phyloP scores from a whole-genome alignment of 1,140 invertebrate species.

The Formica selysi region DNA sequence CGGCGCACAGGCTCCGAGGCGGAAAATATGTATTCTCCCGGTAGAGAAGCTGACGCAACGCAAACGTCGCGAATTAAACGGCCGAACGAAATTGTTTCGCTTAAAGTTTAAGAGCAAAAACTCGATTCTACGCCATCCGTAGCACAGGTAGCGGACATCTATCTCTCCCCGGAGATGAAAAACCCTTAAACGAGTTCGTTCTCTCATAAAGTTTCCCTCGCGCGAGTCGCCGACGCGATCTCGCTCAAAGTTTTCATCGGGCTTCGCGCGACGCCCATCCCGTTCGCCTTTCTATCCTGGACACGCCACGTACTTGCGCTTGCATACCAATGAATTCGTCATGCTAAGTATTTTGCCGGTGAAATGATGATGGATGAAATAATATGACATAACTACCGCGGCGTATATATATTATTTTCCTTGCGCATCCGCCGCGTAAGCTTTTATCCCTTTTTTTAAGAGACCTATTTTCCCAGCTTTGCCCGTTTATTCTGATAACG shows the following conservation, averaged over 20 bases:
- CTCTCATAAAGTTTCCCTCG: conserved; percentile 66
- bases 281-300: not conserved
- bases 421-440: no score
- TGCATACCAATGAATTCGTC: conserved; percentile 49
- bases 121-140: conserved; percentile 39
- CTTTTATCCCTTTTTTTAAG: not conserved
- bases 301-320: conserved; percentile 22
- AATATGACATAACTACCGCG: not conserved
- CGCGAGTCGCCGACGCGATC: conserved; percentile 34
- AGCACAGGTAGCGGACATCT: conserved; percentile 48
- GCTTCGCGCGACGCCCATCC: conserved; percentile 12
- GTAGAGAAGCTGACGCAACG: conserved; percentile 56
- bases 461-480: conserved; percentile 5
- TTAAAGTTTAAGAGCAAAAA: conserved; percentile 60
- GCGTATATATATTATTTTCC: conserved; percentile 4
- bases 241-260: conserved; percentile 35
- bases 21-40: conserved; percentile 55
- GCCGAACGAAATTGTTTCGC: conserved; percentile 57
- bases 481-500: conserved; percentile 14
- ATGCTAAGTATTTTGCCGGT: conserved; percentile 16
- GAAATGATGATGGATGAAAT: conserved; percentile 1
- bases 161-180: conserved; percentile 62
- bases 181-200: conserved; percentile 55
- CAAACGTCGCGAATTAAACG: conserved; percentile 61
- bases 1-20: conserved; percentile 10